Evolutionary conservation across 2,888 invertebrate genomes (phyloP).

Genomic region (Heliconius ismenius): DNA sequence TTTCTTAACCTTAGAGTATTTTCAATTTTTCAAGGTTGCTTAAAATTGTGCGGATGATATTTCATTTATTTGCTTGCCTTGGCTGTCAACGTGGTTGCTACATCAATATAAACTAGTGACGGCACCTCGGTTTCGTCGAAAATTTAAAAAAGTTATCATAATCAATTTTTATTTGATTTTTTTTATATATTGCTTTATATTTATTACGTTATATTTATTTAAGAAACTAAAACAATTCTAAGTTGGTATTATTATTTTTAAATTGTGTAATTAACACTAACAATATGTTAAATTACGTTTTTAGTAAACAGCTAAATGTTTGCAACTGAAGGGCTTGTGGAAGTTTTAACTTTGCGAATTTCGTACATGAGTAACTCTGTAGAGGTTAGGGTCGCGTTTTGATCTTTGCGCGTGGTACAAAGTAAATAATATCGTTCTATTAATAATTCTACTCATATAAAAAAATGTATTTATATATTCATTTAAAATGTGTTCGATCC

Average conservation of each 20-base stretch:
- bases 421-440: neutral
- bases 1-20: slow-evolving; percentile 24
- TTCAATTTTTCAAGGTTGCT: neutral
- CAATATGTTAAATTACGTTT: too few species aligned
- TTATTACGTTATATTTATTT: too few species aligned
- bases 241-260: too few species aligned
- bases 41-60: neutral
- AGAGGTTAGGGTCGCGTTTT: neutral
- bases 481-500: neutral
- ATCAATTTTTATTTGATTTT: too few species aligned
- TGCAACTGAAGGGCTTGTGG: neutral
- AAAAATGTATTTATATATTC: neutral
- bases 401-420: slow-evolving; percentile 12
- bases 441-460: too few species aligned
- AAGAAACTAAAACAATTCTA: too few species aligned
- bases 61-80: neutral
- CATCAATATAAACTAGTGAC: neutral
- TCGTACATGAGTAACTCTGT: neutral
- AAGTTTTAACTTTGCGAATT: slow-evolving; percentile 12
- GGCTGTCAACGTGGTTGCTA: neutral
- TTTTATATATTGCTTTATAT: too few species aligned
- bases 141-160: too few species aligned
- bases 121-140: neutral
- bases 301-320: neutral
- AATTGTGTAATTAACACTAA: too few species aligned